Evolutionary conservation across 2,888 invertebrate genomes (phyloP).

Genomic region (Platypus cylindrus): DNA sequence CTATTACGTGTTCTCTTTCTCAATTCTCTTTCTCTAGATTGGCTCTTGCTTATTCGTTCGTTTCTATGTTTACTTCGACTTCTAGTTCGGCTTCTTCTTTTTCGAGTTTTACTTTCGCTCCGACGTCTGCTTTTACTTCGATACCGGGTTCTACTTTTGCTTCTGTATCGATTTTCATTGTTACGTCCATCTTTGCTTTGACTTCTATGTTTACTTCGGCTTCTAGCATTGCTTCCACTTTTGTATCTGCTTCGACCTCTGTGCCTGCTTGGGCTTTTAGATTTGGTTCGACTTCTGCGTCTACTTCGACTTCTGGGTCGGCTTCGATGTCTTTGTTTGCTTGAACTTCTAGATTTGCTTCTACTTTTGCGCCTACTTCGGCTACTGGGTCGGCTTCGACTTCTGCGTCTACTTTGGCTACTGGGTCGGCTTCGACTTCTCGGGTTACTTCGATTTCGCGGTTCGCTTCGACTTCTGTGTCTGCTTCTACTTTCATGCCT

Average conservation of each 20-base stretch:
- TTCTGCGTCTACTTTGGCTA: slow-evolving; percentile 3
- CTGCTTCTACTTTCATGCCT: slow-evolving; percentile 2
- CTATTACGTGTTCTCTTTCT: slow-evolving; percentile 1
- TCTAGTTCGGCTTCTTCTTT: slow-evolving; percentile 4
- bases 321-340: too few species aligned
- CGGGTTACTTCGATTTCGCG: slow-evolving; percentile 2
- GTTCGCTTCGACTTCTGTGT: slow-evolving; percentile 1
- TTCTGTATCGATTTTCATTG: background rate
- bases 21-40: background rate
- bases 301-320: too few species aligned
- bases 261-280: slow-evolving; percentile 1
- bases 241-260: slow-evolving; percentile 2
- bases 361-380: slow-evolving; percentile 4
- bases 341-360: too few species aligned
- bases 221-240: too few species aligned
- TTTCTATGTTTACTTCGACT: slow-evolving; percentile 1
- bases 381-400: background rate
- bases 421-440: slow-evolving; percentile 1
- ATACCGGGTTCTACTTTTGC: background rate
- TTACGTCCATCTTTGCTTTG: too few species aligned
- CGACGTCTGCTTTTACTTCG: slow-evolving; percentile 5
- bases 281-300: slow-evolving; percentile 1
- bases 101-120: slow-evolving; percentile 1
- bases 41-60: background rate
- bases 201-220: too few species aligned